Evolutionary conservation across 1,140 invertebrate genomes (phyloP).

Genomic region (Campoletis sonorensis): DNA sequence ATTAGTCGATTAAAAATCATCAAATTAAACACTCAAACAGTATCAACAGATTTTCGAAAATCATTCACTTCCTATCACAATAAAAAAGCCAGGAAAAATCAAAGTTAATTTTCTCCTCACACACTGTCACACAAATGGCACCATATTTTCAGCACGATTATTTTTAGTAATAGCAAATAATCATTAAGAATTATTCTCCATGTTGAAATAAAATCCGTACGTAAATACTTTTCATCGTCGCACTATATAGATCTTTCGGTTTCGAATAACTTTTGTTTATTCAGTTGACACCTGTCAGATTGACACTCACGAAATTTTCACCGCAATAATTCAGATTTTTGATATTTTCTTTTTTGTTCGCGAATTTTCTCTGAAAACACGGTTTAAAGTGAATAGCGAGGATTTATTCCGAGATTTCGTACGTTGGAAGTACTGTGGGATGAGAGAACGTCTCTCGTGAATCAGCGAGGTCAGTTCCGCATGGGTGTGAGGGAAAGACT

Average conservation of each 20-base stretch:
- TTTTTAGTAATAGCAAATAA: neutral
- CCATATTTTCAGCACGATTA: conserved; percentile 13
- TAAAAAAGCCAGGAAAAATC: too few relatives aligned
- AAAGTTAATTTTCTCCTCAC: neutral
- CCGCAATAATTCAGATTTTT: too few relatives aligned
- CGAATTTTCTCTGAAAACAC: neutral
- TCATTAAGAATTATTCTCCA: neutral
- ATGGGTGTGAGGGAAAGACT: conserved; percentile 63
- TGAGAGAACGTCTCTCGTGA: conserved; percentile 41
- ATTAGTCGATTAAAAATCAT: neutral
- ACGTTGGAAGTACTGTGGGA: conserved; percentile 27
- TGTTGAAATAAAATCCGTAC: conserved; percentile 29
- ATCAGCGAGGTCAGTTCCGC: conserved; percentile 63
- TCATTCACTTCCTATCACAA: too few relatives aligned
- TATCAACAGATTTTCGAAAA: neutral
- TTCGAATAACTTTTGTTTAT: neutral
- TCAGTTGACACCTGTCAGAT: conserved; percentile 7
- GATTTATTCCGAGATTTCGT: neutral
- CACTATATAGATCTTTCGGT: neutral
- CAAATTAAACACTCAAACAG: too few relatives aligned
- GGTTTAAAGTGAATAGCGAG: neutral
- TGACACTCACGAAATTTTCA: neutral
- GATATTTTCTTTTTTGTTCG: neutral
- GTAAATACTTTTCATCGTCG: conserved; percentile 26
- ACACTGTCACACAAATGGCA: neutral